Percentiles rank a stretch among this genome's conserved stretches.
Conservation (phyloP, 2,113 vertebrate genomes). For the Orycteropus afer region DNA sequence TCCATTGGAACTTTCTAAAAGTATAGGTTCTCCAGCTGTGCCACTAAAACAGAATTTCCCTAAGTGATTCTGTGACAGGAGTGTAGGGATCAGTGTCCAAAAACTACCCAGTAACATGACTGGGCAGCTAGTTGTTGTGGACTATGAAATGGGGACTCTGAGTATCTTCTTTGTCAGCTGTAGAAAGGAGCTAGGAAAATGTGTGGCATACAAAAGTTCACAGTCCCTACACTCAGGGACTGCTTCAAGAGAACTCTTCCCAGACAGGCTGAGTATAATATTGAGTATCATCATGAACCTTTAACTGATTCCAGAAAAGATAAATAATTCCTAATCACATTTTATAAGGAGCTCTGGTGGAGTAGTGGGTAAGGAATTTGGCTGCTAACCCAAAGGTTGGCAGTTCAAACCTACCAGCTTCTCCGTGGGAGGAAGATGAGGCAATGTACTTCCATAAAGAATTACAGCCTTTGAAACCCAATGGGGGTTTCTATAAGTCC, state of each 20-base stretch:
- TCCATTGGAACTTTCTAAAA: neutral
- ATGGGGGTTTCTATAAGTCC: too few relatives aligned
- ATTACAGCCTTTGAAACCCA: too few relatives aligned
- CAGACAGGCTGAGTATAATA: neutral
- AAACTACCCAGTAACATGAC: neutral
- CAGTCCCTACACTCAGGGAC: too few relatives aligned
- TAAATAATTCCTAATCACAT: neutral
- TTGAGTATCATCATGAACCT: neutral
- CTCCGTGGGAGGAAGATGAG: neutral
- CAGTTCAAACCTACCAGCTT: neutral
- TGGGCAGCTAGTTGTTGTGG: too few relatives aligned
- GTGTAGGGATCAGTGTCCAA: too few relatives aligned
- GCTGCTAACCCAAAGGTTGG: too few relatives aligned
- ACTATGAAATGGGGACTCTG: neutral
- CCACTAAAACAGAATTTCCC: neutral
- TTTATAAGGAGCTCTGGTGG: too few relatives aligned
- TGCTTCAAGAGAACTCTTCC: too few relatives aligned
- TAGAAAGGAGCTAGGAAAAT: neutral
- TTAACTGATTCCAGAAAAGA: neutral
- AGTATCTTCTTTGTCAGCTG: neutral
- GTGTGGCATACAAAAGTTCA: too few relatives aligned
- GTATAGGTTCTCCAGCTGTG: neutral
- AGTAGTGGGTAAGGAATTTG: too few relatives aligned
- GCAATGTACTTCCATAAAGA: neutral
- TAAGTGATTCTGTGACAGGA: neutral